Conservation (phyloP, 2,113 vertebrate species). For the Orycteropus afer region DNA sequence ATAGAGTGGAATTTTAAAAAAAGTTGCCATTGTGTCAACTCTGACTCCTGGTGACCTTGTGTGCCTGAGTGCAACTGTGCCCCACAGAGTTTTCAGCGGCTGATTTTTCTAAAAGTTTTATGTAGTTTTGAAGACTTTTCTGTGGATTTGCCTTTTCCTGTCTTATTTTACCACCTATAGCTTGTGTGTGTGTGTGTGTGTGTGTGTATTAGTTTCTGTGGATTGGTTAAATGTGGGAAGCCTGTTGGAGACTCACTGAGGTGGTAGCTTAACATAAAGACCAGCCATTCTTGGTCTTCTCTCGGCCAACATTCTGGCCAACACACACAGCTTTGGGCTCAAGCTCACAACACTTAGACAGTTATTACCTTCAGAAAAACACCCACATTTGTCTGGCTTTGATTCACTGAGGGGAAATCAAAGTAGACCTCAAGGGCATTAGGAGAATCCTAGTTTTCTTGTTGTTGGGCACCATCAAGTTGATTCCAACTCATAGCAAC, state of each 20-base stretch:
- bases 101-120: no score
- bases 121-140: background rate
- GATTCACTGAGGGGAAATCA: background rate
- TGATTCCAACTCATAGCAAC: background rate
- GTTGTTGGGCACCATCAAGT: background rate
- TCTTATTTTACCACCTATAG: background rate
- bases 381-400: background rate
- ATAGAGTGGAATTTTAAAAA: background rate
- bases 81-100: no score
- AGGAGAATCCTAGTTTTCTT: background rate
- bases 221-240: slow-evolving; percentile 12
- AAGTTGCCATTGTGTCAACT: background rate
- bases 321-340: background rate
- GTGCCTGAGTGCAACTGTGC: no score
- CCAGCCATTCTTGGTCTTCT: background rate
- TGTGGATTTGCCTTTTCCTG: background rate
- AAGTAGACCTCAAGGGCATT: background rate
- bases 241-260: background rate
- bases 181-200: no score
- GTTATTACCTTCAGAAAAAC: background rate
- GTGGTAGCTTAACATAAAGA: background rate
- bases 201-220: background rate
- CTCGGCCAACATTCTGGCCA: background rate
- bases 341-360: background rate
- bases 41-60: background rate